Conservation (phyloP, 2,113 vertebrate genomes). For the Sula dactylatra region DNA sequence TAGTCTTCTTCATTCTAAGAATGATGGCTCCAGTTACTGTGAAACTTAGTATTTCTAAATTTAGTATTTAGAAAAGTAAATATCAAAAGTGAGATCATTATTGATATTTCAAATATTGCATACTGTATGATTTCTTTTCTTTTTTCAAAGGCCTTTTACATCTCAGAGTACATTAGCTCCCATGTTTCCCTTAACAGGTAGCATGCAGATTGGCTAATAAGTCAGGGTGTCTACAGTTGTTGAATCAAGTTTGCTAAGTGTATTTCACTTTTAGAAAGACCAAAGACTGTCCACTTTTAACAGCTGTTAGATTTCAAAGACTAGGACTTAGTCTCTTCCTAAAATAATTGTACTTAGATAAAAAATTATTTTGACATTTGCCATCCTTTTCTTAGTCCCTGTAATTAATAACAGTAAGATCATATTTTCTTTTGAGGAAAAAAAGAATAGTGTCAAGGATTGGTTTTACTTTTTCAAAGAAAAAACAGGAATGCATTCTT, state of each 20-base stretch:
- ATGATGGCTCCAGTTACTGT: not conserved
- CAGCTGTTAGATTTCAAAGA: not conserved
- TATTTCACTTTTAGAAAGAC: not conserved
- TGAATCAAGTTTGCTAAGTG: not conserved
- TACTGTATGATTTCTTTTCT: not conserved
- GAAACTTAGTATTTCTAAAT: not conserved
- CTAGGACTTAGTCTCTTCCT: not conserved
- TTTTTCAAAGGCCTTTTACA: not conserved
- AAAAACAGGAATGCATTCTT: not conserved
- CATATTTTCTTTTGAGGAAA: not conserved
- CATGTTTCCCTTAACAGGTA: not conserved
- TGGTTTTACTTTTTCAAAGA: not conserved
- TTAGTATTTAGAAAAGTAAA: not conserved
- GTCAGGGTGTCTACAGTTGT: not conserved
- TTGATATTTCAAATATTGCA: not conserved
- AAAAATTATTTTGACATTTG: not conserved
- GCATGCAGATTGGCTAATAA: not conserved
- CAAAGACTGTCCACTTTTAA: not conserved
- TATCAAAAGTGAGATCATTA: not conserved
- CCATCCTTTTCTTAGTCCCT: not conserved
- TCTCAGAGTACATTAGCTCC: not conserved
- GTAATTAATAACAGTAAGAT: not conserved
- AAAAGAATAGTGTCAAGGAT: not conserved
- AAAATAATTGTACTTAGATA: not conserved
- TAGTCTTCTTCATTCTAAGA: not conserved